A percentile compares a stretch with the other conserved stretches of the same genome.
Conservation (phyloP, 2,797 vertebrate species). For the Alcedo quadribrachys region DNA sequence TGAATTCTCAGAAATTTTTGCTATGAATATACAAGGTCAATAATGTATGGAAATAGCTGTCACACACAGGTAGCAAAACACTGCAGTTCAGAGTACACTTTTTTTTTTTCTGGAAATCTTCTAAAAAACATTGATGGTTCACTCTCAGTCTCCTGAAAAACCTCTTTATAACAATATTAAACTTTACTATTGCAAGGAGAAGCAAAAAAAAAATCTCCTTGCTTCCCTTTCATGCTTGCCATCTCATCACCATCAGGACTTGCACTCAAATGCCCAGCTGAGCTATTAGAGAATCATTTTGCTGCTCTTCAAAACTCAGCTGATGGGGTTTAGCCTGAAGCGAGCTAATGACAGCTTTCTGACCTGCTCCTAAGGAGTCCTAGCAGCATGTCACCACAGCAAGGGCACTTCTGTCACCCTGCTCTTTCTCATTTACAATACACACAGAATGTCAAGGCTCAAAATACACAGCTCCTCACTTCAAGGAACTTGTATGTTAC, state of each 20-base stretch:
- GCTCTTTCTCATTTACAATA: not conserved
- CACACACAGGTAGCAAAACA: not conserved
- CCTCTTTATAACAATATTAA: not conserved
- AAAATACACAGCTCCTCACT: not conserved
- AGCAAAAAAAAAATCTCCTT: not conserved
- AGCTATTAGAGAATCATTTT: slow-evolving; percentile 17
- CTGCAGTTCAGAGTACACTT: not conserved
- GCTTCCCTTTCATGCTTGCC: not conserved
- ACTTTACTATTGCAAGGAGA: not conserved
- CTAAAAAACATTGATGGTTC: not conserved
- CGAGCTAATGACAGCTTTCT: not conserved
- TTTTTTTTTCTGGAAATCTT: not conserved
- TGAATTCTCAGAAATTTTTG: not conserved
- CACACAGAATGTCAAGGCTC: not conserved
- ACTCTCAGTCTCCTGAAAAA: not conserved
- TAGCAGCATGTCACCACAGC: not conserved
- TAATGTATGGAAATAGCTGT: not conserved
- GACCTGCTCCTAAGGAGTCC: not conserved
- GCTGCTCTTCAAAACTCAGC: not conserved
- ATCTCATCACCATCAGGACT: not conserved
- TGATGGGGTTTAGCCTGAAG: slow-evolving; percentile 8
- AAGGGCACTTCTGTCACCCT: not conserved
- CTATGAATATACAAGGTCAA: not conserved
- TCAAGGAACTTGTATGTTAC: not conserved
- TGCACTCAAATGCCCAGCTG: not conserved